A percentile compares a stretch with the other conserved stretches of the same genome.
phyloP scores from a whole-genome alignment of 2,113 vertebrate species.

The Apaloderma vittatum region DNA sequence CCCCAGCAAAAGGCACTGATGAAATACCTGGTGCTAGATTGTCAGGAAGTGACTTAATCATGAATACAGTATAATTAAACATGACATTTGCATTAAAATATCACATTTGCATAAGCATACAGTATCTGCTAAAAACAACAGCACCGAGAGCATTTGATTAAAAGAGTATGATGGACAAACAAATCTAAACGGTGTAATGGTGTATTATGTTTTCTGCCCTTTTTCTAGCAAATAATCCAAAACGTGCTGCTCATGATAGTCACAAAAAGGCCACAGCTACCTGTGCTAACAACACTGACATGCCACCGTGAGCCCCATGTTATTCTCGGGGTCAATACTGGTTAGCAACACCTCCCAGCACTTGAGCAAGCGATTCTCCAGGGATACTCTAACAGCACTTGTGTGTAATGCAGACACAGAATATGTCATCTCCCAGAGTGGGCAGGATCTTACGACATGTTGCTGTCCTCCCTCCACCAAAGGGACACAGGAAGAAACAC shows the following conservation, averaged over 20 bases:
- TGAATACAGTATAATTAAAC: not conserved
- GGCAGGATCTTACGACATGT: not conserved
- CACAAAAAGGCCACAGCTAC: not conserved
- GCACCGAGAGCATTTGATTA: not conserved
- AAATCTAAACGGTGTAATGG: not conserved
- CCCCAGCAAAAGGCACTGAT: not conserved
- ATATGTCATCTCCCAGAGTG: not conserved
- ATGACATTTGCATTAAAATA: conserved; percentile 18
- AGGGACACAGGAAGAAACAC: not conserved
- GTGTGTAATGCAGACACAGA: not conserved
- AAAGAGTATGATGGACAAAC: not conserved
- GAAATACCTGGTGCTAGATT: not conserved
- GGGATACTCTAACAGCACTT: not conserved
- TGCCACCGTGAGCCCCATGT: not conserved
- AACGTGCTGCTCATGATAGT: rapidly evolving
- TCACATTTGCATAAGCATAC: not conserved
- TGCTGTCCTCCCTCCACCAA: not conserved
- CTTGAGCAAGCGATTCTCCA: not conserved
- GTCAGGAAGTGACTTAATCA: not conserved
- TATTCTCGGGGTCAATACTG: not conserved
- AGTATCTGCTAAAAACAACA: not conserved
- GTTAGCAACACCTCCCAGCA: not conserved
- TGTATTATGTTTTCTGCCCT: not conserved
- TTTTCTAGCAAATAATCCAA: not conserved
- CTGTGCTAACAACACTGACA: rapidly evolving